Conservation (phyloP, 2,797 vertebrate genomes). For the Phrynocephalus vlangalii region DNA sequence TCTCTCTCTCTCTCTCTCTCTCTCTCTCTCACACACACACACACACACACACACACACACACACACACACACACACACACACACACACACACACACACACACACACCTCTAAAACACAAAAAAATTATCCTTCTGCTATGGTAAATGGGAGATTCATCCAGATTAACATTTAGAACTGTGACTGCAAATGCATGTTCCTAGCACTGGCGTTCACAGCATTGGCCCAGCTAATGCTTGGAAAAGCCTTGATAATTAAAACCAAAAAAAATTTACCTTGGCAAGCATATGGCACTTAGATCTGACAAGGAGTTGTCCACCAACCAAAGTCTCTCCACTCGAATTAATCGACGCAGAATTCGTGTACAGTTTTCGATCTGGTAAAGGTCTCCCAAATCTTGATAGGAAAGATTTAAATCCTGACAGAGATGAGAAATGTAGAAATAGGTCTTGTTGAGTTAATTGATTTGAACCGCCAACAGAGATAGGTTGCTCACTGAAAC, state of each 20-base stretch:
- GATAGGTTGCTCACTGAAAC: background rate
- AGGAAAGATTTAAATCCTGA: slow-evolving; percentile 93
- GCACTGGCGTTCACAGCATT: background rate
- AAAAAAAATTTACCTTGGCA: slow-evolving; percentile 88
- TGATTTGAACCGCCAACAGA: background rate
- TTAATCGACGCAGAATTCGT: slow-evolving; percentile 88
- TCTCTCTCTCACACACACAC: too few species aligned
- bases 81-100: background rate
- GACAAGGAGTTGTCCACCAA: slow-evolving; percentile 90
- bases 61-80: too few species aligned
- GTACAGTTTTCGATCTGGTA: slow-evolving; percentile 91
- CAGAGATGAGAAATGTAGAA: slow-evolving; percentile 43
- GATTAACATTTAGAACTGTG: background rate
- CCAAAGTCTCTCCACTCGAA: slow-evolving; percentile 91
- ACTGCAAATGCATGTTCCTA: background rate
- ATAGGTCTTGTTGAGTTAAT: slow-evolving; percentile 6
- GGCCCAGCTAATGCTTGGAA: background rate
- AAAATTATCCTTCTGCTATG: background rate
- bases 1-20: too few species aligned
- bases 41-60: too few species aligned
- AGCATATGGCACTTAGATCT: slow-evolving; percentile 89
- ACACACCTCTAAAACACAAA: background rate
- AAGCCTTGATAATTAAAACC: background rate
- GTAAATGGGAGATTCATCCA: background rate
- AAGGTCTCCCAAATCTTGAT: slow-evolving; percentile 90